Base-by-base conservation (phyloP, 2,888 invertebrate species). In the Esperia sulphurella region DNA sequence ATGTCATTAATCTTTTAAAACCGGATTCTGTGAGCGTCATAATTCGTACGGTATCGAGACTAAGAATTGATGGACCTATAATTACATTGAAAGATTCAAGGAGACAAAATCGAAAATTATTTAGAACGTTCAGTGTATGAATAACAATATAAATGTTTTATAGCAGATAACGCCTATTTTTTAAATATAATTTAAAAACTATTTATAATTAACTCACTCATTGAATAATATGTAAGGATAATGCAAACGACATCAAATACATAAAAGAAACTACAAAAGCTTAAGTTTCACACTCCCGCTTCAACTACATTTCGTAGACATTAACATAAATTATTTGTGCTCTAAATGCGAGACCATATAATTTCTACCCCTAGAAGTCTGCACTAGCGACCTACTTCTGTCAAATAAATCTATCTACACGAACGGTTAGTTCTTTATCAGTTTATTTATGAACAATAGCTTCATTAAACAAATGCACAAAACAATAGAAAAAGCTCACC, bases 291-390 rank as follows among this genome's bases (percentile, higher is more conserved):
- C 54, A 68, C 60, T 46, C 47, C 54, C 51, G 57, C 53, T 61
- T 56, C 54, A 55, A 59, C 61, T 68, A 63, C 54, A 65, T 68
- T 72, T 65, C 56, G 53, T 49, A 62, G 67, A 63, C 64, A 71
- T 73, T 74, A 65, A 64, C 71, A 75, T 76, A 78, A 71, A 79
- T 78, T 75, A 71, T 61, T 64, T 62, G 61, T 57, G 66, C 66
- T 71, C 66, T 63, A 71, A 75, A 75, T 69, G 59, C 63, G 62
- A 59, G 58, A 61, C 57, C 61, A 53, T 61, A 69, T 51, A 52
- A 65, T 70, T 71, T 68, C 61, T 59, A 63, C 70, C 73, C 48
- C 67, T 63, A 66, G 65, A 73, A 71, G 63, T 67, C 71, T 75
- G 73, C 73, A 75, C 58, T 56, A 57, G 57, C 64, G 71, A 75